Base-by-base conservation (phyloP, 92 coral and sea anemone genomes). In the Micromussa lordhowensis region DNA sequence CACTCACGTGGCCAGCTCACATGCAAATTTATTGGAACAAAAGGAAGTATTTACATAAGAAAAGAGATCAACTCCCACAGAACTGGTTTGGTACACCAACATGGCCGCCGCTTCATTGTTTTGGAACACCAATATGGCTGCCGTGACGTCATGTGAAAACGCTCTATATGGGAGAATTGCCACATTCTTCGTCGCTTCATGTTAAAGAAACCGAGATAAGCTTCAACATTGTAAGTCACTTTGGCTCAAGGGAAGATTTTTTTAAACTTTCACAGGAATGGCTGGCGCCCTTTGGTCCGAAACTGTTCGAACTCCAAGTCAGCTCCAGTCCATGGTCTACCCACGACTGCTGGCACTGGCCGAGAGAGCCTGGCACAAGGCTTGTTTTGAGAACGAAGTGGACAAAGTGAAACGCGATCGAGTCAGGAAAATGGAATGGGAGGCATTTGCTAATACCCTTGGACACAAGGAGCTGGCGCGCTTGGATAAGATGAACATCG, bases 321-420 rank as follows among this genome's bases (percentile, higher is more conserved):
- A 96, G 92, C 96, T 96, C 79, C 92, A 94, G 72, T 96, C 96
- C 81, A 96, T 96, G 99, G 88, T 94, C 31, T 96, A 78, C 82
- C 99, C 99, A 24, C 92, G 99, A 53, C 88, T 96, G 88, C 89
- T 96, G 22, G 98, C 99, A 86, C 87, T 96, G 90, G 99, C 99
- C 54, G 99, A 96, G 92, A 91, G 99, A 76, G 96, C 98, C 80
- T 96, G 99, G 99, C 98, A 96, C 92, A 92, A 92, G 77, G 98
- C 93, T 64, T 93, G 98, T 68, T 96, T 94, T 91, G 99, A 96
- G 82, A 85, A 32, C n/a, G 97, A 95, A 72, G 85, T 78, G 31
- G 94, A 93, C 79, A 57, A 75, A 35, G 95, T 64, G 13, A 77
- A 68, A 83, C 88, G 97, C 22, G 75, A 93, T 0, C 64, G 90